Evolutionary conservation across 2,797 vertebrate species (phyloP).

Genomic region (Carduelis carduelis): DNA sequence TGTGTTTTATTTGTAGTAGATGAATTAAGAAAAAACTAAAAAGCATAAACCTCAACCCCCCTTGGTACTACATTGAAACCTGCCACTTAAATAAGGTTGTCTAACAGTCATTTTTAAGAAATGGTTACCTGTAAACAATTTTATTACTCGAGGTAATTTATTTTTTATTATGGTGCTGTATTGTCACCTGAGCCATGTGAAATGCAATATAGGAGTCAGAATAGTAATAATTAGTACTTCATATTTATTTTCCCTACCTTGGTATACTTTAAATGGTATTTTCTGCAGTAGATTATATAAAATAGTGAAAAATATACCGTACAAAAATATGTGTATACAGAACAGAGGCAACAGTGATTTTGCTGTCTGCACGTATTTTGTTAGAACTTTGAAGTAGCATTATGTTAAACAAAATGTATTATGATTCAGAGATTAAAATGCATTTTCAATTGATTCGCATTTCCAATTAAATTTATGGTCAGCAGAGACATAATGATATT

Average conservation of each 20-base stretch:
- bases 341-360: neutral
- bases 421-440: constrained; percentile 31
- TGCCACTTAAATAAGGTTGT: neutral
- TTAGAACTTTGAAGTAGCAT: constrained; percentile 11
- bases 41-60: accelerated
- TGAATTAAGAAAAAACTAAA: neutral
- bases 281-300: neutral
- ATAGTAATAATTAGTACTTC: neutral
- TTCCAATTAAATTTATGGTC: constrained; percentile 62
- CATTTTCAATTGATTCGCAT: constrained; percentile 41
- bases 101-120: neutral
- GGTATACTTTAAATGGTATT: neutral
- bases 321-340: accelerated
- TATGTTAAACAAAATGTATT: constrained; percentile 28
- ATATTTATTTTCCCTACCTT: neutral
- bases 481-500: constrained; percentile 39
- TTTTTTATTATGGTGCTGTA: neutral
- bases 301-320: neutral
- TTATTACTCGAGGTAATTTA: neutral
- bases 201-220: neutral
- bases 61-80: neutral
- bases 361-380: neutral
- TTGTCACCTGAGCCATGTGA: neutral
- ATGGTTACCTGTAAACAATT: neutral
- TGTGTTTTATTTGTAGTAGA: neutral